Conservation (phyloP, 1,140 invertebrate species). For the Neodiprion lecontei region DNA sequence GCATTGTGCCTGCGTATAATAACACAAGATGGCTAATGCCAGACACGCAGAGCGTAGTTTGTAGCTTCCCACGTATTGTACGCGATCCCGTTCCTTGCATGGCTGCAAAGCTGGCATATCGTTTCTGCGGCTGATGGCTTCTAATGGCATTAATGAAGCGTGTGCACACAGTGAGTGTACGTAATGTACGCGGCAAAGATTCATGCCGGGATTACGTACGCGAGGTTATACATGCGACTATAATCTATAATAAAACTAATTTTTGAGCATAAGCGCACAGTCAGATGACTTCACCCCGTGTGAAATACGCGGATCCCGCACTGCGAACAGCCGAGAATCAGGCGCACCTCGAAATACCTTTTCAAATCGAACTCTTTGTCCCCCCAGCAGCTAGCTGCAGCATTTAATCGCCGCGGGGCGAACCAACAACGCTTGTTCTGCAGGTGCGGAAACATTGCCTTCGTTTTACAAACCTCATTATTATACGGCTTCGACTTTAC, state of each 20-base stretch:
- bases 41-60: too few species aligned
- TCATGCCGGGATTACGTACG: too few species aligned
- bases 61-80: too few species aligned
- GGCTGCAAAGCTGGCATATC: too few species aligned
- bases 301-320: constrained; percentile 39
- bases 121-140: constrained; percentile 35
- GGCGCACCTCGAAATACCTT: not conserved
- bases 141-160: constrained; percentile 62
- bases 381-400: not conserved
- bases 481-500: too few species aligned
- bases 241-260: constrained; percentile 57
- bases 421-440: not conserved
- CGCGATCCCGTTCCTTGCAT: too few species aligned
- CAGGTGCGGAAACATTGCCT: too few species aligned
- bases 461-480: too few species aligned
- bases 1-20: too few species aligned
- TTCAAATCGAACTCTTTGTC: constrained; percentile 3
- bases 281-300: constrained; percentile 59
- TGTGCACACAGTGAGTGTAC: constrained; percentile 50
- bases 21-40: too few species aligned
- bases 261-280: constrained; percentile 62
- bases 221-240: too few species aligned
- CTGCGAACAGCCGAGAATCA: constrained; percentile 27
- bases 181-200: constrained; percentile 20
- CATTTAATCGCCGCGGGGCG: not conserved